Conservation (phyloP, 2,113 vertebrate species). For the Gopherus evgoodei region DNA sequence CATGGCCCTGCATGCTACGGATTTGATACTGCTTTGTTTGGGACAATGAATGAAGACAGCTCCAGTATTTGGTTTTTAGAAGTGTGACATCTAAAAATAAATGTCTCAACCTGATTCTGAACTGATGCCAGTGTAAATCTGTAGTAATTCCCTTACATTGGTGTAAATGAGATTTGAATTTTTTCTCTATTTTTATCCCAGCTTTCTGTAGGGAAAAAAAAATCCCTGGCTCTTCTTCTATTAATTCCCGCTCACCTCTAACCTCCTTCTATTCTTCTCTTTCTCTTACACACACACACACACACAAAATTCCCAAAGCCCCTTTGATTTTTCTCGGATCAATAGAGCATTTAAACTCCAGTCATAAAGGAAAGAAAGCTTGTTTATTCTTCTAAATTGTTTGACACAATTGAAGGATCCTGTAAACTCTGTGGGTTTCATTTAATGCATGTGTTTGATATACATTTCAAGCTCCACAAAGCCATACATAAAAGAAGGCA, state of each 20-base stretch:
- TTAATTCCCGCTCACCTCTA: constrained; percentile 33
- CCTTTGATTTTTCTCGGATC: constrained; percentile 59
- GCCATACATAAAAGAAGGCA: constrained; percentile 47
- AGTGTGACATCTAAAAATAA: background rate
- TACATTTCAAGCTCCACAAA: constrained; percentile 33
- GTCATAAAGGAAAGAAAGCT: constrained; percentile 65
- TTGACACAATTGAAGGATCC: constrained; percentile 54
- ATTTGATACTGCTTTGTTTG: background rate
- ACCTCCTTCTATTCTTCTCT: constrained; percentile 6
- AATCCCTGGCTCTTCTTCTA: background rate
- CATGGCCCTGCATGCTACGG: background rate
- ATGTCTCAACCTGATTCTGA: background rate
- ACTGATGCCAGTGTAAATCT: background rate
- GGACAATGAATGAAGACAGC: background rate
- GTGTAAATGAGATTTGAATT: background rate
- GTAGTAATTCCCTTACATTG: background rate
- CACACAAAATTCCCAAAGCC: constrained; percentile 45
- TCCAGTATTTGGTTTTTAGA: background rate
- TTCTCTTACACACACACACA: constrained; percentile 23
- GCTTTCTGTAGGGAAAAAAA: background rate
- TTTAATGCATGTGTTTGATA: constrained; percentile 61
- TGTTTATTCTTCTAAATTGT: constrained; percentile 65
- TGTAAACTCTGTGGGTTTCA: constrained; percentile 3
- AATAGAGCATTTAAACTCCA: constrained; percentile 73
- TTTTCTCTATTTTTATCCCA: background rate